phyloP scores from a whole-genome alignment of 2,888 invertebrate species.

The Hemicrepidius hirtus region DNA sequence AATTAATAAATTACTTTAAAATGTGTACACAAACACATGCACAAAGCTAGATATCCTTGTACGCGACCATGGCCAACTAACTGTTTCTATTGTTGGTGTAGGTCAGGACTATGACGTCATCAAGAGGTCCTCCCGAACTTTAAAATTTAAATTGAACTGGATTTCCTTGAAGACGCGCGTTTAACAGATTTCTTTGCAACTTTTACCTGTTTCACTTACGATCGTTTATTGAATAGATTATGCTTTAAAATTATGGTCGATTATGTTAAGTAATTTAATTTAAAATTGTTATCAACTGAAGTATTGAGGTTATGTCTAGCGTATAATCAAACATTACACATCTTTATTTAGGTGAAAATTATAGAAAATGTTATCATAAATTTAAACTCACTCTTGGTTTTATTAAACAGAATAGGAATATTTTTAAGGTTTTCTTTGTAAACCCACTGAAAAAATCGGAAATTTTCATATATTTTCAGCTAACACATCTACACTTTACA shows the following conservation, averaged over 20 bases:
- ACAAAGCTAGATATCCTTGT: slow-evolving; percentile 48
- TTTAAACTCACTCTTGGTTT: not conserved
- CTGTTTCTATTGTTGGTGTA: slow-evolving; percentile 70
- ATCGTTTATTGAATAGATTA: not conserved
- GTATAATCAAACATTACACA: not conserved
- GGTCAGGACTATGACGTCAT: slow-evolving; percentile 64
- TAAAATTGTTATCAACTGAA: not conserved
- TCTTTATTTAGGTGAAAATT: not conserved
- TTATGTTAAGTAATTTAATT: not conserved
- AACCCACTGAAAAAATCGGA: not conserved
- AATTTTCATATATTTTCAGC: slow-evolving; percentile 13
- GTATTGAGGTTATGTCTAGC: slow-evolving; percentile 12
- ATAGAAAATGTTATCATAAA: not conserved
- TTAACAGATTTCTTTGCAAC: not conserved
- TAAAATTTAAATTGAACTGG: slow-evolving; percentile 44
- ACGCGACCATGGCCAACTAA: slow-evolving; percentile 69
- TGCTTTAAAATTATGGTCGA: no score
- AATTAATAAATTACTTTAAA: slow-evolving; percentile 32
- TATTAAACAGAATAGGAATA: not conserved
- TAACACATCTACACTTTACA: slow-evolving; percentile 30
- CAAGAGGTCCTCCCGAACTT: slow-evolving; percentile 58
- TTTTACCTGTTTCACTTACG: slow-evolving; percentile 15
- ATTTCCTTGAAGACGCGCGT: slow-evolving; percentile 3
- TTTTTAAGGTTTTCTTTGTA: not conserved
- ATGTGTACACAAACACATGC: slow-evolving; percentile 39